phyloP scores from a whole-genome alignment of 2,888 invertebrate species.

The Agonopterix subpropinquella region DNA sequence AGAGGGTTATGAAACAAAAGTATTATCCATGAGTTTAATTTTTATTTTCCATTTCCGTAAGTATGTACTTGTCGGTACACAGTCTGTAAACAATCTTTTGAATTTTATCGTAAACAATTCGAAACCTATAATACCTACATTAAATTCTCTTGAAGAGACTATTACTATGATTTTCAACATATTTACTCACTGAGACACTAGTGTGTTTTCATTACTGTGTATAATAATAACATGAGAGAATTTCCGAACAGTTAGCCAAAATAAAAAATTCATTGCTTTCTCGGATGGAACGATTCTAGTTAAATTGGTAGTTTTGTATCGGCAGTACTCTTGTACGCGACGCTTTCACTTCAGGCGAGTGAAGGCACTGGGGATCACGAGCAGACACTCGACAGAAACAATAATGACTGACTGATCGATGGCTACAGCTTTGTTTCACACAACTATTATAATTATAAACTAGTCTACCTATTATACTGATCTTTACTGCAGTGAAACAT shows the following conservation, averaged over 20 bases:
- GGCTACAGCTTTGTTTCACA: slow-evolving; percentile 21
- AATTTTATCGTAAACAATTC: slow-evolving; percentile 17
- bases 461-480: background rate
- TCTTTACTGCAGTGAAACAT: slow-evolving; percentile 2
- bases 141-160: slow-evolving; percentile 39
- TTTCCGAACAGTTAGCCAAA: slow-evolving; percentile 3
- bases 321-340: background rate
- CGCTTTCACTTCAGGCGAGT: slow-evolving; percentile 37
- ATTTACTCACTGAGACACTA: slow-evolving; percentile 17
- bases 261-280: slow-evolving; percentile 13
- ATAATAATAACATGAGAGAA: slow-evolving; percentile 2
- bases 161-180: slow-evolving; percentile 35
- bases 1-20: background rate
- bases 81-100: slow-evolving; percentile 15
- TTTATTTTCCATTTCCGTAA: slow-evolving; percentile 2
- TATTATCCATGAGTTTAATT: slow-evolving; percentile 27
- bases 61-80: slow-evolving; percentile 5
- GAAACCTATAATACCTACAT: slow-evolving; percentile 32
- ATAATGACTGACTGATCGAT: slow-evolving; percentile 34
- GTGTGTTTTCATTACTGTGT: slow-evolving; percentile 9
- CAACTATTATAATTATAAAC: slow-evolving; percentile 16
- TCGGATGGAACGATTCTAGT: slow-evolving; percentile 16
- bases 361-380: slow-evolving; percentile 52
- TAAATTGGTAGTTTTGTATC: slow-evolving; percentile 1
- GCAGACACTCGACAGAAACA: slow-evolving; percentile 41